Percentiles rank a stretch among this genome's conserved stretches.
Conservation (phyloP, 2,113 vertebrate genomes). For the Hydropotes inermis region DNA sequence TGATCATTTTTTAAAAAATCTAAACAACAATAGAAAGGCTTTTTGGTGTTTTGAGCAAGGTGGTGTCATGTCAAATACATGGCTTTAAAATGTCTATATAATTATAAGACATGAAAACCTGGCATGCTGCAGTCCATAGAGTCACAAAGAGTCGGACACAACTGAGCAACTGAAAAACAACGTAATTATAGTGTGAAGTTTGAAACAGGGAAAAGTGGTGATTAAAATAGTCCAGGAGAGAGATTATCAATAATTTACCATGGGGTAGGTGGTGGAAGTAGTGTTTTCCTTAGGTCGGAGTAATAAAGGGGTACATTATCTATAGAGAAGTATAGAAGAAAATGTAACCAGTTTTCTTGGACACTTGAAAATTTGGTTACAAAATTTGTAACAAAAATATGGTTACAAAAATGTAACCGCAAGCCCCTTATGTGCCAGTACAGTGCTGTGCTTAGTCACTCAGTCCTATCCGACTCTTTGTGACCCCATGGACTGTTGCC, state of each 20-base stretch:
- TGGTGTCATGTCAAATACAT: neutral
- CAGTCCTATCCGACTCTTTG: neutral
- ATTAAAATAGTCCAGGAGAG: neutral
- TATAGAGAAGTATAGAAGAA: neutral
- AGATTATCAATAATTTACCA: neutral
- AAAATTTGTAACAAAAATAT: neutral
- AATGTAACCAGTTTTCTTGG: neutral
- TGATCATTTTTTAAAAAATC: neutral
- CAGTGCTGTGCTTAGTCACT: neutral
- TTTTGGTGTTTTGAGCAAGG: neutral
- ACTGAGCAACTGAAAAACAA: neutral
- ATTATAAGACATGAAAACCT: neutral
- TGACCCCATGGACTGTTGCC: neutral
- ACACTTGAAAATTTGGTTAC: neutral
- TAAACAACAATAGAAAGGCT: neutral
- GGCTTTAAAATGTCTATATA: neutral
- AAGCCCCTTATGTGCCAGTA: neutral
- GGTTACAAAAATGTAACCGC: neutral
- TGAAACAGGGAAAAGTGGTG: neutral
- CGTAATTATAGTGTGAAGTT: neutral
- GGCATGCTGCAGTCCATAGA: neutral
- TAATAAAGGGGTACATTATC: neutral
- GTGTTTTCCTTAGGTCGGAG: neutral
- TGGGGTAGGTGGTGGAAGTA: neutral
- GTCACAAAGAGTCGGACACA: neutral